phyloP scores from a whole-genome alignment of 1,140 invertebrate genomes.

The Myzus persicae region DNA sequence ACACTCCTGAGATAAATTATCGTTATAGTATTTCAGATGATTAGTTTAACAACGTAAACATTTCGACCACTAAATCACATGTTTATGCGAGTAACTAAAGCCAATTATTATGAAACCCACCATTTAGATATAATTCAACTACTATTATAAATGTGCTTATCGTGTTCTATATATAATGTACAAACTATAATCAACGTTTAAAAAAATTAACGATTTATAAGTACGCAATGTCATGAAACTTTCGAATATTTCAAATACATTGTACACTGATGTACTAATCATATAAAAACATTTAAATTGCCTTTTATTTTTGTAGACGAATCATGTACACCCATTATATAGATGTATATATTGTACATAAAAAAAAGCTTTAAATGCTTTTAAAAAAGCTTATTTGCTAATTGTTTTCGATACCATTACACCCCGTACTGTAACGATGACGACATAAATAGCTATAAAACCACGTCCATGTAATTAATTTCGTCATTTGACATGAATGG shows the following conservation, averaged over 20 bases:
- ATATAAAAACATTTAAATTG: too few species aligned
- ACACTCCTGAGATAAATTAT: not conserved
- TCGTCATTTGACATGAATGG: constrained; percentile 4
- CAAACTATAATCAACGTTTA: not conserved
- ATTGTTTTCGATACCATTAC: not conserved
- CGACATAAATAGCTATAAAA: constrained; percentile 5
- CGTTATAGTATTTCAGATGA: not conserved
- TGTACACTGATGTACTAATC: not conserved
- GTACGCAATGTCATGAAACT: not conserved
- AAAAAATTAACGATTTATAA: not conserved
- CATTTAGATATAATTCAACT: not conserved
- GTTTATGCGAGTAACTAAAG: not conserved
- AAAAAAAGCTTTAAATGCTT: not conserved
- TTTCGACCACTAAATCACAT: not conserved
- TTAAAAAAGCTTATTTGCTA: not conserved
- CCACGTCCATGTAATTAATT: not conserved
- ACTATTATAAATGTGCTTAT: not conserved
- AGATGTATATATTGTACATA: not conserved
- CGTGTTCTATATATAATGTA: not conserved
- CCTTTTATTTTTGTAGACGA: too few species aligned
- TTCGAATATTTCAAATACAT: not conserved
- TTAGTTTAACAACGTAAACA: not conserved
- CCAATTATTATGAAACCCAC: not conserved
- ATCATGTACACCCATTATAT: not conserved
- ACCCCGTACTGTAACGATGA: not conserved